Base-by-base conservation (phyloP, 2,888 invertebrate species). In the Drosophila subsilvestris region DNA sequence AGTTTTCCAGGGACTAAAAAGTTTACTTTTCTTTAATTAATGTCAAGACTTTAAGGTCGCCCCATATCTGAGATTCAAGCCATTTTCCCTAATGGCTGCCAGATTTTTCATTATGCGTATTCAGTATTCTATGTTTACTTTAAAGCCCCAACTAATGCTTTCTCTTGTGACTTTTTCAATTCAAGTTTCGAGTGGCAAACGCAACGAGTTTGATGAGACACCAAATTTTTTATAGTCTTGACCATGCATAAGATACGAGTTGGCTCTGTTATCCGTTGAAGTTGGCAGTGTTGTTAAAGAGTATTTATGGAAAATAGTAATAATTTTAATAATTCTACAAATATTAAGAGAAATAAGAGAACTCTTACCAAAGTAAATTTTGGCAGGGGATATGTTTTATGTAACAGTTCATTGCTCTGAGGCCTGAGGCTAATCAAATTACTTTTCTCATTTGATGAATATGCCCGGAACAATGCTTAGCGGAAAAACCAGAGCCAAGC, bases 341-440 rank as follows among this genome's bases (percentile, higher is more conserved):
- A n/a, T n/a, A n/a, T n/a, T n/a, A n/a, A n/a, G n/a, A n/a, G n/a
- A n/a, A n/a, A n/a, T n/a, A n/a, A n/a, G n/a, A n/a, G n/a, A n/a
- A n/a, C n/a, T n/a, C n/a, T n/a, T n/a, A n/a, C n/a, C n/a, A n/a
- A n/a, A n/a, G n/a, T n/a, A n/a, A n/a, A n/a, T n/a, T n/a, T n/a
- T n/a, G n/a, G n/a, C n/a, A n/a, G 17, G 3, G 10, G 29, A 47
- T 71, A 63, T 63, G 45, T 56, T 71, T 63, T 63, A 63, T 63
- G 71, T 63, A 71, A 71, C 70, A 71, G 72, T 71, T 71, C 70
- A 71, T 71, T 71, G 70, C 63, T 72, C 56, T 71, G 63, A 43
- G 44, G 72, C 63, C 17, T 12, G 37, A 9, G 58, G 58, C 63
- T 72, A 72, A 71, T 71, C 72, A 71, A 71, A 72, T 72, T 53